A percentile compares a stretch with the other conserved stretches of the same genome.
Evolutionary conservation across 2,113 vertebrate genomes (phyloP).

Genomic region (Nerophis lumbriciformis): DNA sequence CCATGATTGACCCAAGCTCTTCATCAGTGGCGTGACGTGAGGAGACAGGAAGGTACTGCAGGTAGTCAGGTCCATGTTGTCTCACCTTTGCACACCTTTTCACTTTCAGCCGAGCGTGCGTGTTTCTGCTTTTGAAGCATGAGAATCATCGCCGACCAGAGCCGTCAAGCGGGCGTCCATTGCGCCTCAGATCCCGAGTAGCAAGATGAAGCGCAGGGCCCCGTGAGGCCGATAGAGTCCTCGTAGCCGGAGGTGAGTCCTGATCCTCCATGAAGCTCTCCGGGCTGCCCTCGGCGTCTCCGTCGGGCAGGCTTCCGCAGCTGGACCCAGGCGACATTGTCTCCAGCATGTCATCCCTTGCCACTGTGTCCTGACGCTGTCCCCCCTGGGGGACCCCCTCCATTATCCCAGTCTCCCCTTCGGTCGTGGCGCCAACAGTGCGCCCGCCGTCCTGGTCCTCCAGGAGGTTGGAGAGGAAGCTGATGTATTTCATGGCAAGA

Average conservation of each 20-base stretch:
- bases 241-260: constrained; percentile 66
- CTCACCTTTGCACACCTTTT: constrained; percentile 4
- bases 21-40: constrained; percentile 12
- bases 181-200: constrained; percentile 73
- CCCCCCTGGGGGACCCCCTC: constrained; percentile 74
- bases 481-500: constrained; percentile 96
- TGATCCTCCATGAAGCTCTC: constrained; percentile 86
- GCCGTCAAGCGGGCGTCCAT: constrained; percentile 81
- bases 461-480: constrained; percentile 92
- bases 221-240: constrained; percentile 72
- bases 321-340: constrained; percentile 89
- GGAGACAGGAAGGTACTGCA: constrained; percentile 1
- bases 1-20: constrained; percentile 10
- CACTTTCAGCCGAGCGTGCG: constrained; percentile 22
- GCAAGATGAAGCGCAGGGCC: constrained; percentile 56
- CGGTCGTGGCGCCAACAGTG: constrained; percentile 78
- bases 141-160: constrained; percentile 82
- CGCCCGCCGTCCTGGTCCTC: constrained; percentile 89
- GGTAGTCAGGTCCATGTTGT: constrained; percentile 24
- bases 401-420: constrained; percentile 73
- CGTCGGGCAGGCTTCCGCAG: constrained; percentile 88
- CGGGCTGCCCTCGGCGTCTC: constrained; percentile 85
- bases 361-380: constrained; percentile 71
- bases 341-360: constrained; percentile 86
- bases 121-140: constrained; percentile 14